phyloP scores from a whole-genome alignment of 2,113 vertebrate species.

The Corythoichthys intestinalis region DNA sequence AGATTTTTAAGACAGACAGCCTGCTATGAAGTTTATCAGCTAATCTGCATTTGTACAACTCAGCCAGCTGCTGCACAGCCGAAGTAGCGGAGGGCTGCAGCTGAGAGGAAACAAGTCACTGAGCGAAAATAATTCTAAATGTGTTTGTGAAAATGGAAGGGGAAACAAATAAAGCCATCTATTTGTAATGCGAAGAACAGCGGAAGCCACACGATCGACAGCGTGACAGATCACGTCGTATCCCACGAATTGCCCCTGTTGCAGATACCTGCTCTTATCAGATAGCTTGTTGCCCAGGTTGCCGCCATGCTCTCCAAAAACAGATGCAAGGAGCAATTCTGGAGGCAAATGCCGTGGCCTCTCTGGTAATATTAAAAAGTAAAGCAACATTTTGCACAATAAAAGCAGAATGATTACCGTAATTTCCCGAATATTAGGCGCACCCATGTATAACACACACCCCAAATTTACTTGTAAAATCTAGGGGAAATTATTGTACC shows the following conservation, averaged over 20 bases:
- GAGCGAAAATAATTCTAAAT: slow-evolving; percentile 27
- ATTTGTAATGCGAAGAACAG: slow-evolving; percentile 2
- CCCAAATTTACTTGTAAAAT: too few relatives aligned
- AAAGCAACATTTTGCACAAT: neutral
- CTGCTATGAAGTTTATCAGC: slow-evolving; percentile 26
- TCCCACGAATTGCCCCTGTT: slow-evolving; percentile 44
- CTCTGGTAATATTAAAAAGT: slow-evolving; percentile 57
- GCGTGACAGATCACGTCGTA: slow-evolving; percentile 12
- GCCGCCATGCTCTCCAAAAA: slow-evolving; percentile 34
- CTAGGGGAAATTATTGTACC: too few relatives aligned
- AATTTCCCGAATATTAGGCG: too few relatives aligned
- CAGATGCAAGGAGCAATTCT: slow-evolving; percentile 23
- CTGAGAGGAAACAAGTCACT: slow-evolving; percentile 27
- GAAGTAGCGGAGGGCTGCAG: slow-evolving; percentile 36
- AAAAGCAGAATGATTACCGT: too few relatives aligned
- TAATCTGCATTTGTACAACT: slow-evolving; percentile 35
- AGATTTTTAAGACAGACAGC: slow-evolving; percentile 12
- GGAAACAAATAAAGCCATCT: slow-evolving; percentile 27
- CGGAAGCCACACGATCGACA: slow-evolving; percentile 7
- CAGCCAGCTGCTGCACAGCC: slow-evolving; percentile 45
- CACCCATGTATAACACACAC: too few relatives aligned
- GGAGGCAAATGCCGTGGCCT: slow-evolving; percentile 36
- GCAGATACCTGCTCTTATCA: slow-evolving; percentile 36
- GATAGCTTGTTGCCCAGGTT: slow-evolving; percentile 40
- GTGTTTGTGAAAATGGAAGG: neutral